Percentiles rank a stretch among this genome's conserved stretches.
phyloP scores from a whole-genome alignment of 2,113 vertebrate genomes.

The Poeciliopsis occidentalis region DNA sequence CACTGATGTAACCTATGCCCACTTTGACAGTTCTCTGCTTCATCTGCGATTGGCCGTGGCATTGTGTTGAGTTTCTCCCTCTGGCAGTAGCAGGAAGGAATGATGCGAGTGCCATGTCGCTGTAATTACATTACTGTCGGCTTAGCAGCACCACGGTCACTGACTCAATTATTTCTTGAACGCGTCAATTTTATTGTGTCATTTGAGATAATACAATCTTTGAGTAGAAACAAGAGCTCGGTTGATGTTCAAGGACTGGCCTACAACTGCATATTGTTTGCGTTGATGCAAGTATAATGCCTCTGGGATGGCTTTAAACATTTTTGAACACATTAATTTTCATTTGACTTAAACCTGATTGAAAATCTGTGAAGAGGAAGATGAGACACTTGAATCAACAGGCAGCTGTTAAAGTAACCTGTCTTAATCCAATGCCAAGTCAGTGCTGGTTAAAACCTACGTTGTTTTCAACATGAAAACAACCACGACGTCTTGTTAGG shows the following conservation, averaged over 20 bases:
- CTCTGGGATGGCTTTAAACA: conserved; percentile 55
- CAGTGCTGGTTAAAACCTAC: too few relatives aligned
- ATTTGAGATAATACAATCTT: conserved; percentile 64
- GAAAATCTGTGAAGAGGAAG: neutral
- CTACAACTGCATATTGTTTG: conserved; percentile 15
- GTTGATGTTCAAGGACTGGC: conserved; percentile 19
- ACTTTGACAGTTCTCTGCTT: conserved; percentile 62
- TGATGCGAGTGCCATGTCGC: conserved; percentile 41
- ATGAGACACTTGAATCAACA: neutral
- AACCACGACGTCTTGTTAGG: too few relatives aligned
- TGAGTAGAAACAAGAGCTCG: conserved; percentile 52
- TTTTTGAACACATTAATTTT: conserved; percentile 26
- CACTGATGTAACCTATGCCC: conserved; percentile 59
- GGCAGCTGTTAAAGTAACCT: neutral
- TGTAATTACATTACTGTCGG: conserved; percentile 65
- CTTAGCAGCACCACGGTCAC: conserved; percentile 43
- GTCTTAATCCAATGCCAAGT: too few relatives aligned
- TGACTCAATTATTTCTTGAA: conserved; percentile 63
- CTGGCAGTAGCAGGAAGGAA: conserved; percentile 26
- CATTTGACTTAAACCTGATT: neutral
- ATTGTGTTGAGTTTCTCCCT: conserved; percentile 49
- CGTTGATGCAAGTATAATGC: conserved; percentile 28
- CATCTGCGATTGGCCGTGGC: conserved; percentile 45
- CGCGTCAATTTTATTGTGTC: conserved; percentile 56
- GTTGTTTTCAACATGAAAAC: too few relatives aligned